Evolutionary conservation across 1,140 invertebrate genomes (phyloP).

Genomic region (Propsilocerus akamusi): DNA sequence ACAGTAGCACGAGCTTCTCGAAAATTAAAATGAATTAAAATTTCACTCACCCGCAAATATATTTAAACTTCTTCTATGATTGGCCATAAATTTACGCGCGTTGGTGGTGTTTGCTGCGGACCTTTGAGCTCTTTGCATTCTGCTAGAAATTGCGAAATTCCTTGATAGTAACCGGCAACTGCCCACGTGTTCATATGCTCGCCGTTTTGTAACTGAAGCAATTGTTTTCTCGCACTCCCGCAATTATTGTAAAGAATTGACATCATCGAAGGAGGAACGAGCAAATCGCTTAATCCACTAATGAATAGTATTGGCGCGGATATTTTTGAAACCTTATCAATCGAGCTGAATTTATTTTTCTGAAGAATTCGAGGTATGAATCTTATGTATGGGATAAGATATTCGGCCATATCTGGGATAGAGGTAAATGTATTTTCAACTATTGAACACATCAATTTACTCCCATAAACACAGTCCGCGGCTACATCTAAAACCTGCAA

Average conservation of each 20-base stretch:
- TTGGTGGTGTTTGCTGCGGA: constrained; percentile 18
- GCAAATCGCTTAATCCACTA: constrained; percentile 58
- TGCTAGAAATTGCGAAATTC: constrained; percentile 31
- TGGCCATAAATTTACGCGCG: constrained; percentile 20
- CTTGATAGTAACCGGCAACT: constrained; percentile 34
- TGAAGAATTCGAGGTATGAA: constrained; percentile 57
- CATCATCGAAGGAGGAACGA: constrained; percentile 77
- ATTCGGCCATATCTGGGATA: constrained; percentile 79
- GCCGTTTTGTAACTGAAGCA: constrained; percentile 50
- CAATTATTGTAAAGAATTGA: constrained; percentile 50
- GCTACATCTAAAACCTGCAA: constrained; percentile 50
- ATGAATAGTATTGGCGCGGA: constrained; percentile 56
- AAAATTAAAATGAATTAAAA: no score
- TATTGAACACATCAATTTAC: constrained; percentile 67
- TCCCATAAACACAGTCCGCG: constrained; percentile 44
- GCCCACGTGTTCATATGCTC: constrained; percentile 83
- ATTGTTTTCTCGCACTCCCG: constrained; percentile 44
- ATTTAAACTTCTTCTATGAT: constrained; percentile 18
- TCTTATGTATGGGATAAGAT: constrained; percentile 45
- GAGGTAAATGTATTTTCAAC: constrained; percentile 92
- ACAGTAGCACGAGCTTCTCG: no score
- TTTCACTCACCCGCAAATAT: no score
- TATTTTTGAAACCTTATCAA: constrained; percentile 45
- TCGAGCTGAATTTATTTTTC: constrained; percentile 67
- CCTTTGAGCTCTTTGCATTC: constrained; percentile 18